Percentiles rank a stretch among this genome's conserved stretches.
Conservation (phyloP, 2,113 vertebrate species). For the Kryptolebias marmoratus region DNA sequence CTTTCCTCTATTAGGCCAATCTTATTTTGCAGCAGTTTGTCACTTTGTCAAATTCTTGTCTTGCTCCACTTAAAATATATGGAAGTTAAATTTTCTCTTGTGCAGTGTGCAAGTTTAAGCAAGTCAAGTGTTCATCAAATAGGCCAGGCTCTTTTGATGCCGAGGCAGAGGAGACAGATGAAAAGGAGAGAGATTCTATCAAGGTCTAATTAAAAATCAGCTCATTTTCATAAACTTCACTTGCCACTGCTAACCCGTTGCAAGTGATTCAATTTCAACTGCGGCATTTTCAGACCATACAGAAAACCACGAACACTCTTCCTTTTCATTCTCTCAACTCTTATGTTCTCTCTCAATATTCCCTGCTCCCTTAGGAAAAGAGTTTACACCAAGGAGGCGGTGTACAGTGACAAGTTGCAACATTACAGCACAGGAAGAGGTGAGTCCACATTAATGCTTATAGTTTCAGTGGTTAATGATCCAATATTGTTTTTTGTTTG, state of each 20-base stretch:
- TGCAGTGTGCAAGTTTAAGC: constrained; percentile 61
- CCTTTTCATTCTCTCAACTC: constrained; percentile 53
- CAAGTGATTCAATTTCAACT: constrained; percentile 67
- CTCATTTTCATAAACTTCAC: constrained; percentile 76
- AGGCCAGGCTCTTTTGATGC: constrained; percentile 70
- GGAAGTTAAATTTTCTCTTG: constrained; percentile 65
- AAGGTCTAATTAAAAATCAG: constrained; percentile 76
- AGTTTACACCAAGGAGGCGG: constrained; percentile 94
- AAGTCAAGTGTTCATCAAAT: constrained; percentile 72
- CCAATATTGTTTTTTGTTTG: not conserved
- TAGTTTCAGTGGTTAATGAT: not conserved
- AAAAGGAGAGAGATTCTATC: constrained; percentile 76
- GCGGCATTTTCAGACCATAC: constrained; percentile 45
- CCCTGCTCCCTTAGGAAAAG: constrained; percentile 86
- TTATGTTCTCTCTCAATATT: constrained; percentile 36
- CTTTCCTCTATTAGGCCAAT: constrained; percentile 59
- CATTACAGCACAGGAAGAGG: constrained; percentile 98
- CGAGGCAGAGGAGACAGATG: constrained; percentile 67
- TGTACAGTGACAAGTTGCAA: constrained; percentile 97
- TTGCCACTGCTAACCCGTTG: constrained; percentile 57
- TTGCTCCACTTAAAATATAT: constrained; percentile 56
- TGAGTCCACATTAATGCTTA: constrained; percentile 74
- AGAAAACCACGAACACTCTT: constrained; percentile 43
- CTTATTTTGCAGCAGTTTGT: constrained; percentile 58
- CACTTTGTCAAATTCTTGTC: constrained; percentile 53